phyloP scores from a whole-genome alignment of 2,797 vertebrate species.

The Prionace glauca region DNA sequence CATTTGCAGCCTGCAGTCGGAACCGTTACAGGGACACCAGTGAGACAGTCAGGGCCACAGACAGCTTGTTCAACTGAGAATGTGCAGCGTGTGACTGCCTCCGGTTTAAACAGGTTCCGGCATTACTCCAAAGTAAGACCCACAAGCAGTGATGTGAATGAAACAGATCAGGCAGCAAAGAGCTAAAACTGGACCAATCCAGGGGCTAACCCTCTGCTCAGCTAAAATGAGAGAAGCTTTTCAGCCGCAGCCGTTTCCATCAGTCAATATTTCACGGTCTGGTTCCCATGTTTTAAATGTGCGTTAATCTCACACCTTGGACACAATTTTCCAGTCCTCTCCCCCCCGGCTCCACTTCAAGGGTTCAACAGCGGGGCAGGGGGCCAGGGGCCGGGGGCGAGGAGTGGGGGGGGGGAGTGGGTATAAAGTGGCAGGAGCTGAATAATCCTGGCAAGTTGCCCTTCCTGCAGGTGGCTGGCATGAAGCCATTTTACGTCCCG shows the following conservation, averaged over 20 bases:
- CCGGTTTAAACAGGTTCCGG: background rate
- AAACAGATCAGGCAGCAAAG: background rate
- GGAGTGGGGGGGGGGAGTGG: too few species aligned
- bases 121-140: background rate
- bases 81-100: background rate
- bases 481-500: too few species aligned
- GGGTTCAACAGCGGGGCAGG: too few species aligned
- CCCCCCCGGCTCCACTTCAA: too few species aligned
- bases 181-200: background rate
- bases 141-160: background rate
- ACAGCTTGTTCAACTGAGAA: background rate
- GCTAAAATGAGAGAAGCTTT: background rate
- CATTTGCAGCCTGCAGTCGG: background rate
- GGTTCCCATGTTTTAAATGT: background rate
- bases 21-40: background rate
- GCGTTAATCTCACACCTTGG: background rate
- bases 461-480: too few species aligned
- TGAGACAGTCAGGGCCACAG: background rate
- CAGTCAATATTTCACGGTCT: background rate
- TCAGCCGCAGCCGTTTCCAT: background rate
- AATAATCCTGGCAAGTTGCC: too few species aligned
- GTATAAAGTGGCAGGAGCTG: too few species aligned
- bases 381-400: too few species aligned
- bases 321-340: too few species aligned
- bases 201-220: background rate